A percentile compares a stretch with the other conserved stretches of the same genome.
phyloP scores from a whole-genome alignment of 2,113 vertebrate genomes.

The Melanocharis versteri region DNA sequence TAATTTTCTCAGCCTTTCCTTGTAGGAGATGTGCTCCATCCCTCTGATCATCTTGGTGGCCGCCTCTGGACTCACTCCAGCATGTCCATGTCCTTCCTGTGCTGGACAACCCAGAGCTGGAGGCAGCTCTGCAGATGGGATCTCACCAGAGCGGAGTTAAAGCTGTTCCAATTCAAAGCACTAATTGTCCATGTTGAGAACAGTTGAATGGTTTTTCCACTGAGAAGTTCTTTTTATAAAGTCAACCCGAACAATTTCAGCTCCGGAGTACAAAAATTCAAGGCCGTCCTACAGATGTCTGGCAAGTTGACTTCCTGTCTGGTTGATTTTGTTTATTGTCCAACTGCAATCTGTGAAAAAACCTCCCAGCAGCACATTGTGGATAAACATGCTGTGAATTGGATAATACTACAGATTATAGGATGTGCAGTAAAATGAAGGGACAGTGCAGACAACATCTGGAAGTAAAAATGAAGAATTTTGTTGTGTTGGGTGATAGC shows the following conservation, averaged over 20 bases:
- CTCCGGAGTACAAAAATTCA: neutral
- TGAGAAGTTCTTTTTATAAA: neutral
- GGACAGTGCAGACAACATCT: neutral
- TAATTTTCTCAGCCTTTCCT: neutral
- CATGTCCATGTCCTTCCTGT: neutral
- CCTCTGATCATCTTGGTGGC: neutral
- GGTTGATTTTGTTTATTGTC: neutral
- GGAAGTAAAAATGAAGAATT: neutral
- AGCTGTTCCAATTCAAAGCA: neutral
- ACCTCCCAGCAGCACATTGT: neutral
- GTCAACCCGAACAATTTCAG: neutral
- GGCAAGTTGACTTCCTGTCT: neutral
- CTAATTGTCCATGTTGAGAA: neutral
- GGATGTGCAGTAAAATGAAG: neutral
- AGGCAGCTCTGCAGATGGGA: neutral
- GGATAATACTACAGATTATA: neutral
- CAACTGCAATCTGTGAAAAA: neutral
- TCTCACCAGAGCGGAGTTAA: neutral
- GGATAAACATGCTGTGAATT: neutral
- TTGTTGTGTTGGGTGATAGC: neutral
- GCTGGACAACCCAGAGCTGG: neutral
- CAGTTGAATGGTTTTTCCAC: neutral
- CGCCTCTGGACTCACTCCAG: neutral
- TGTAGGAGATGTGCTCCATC: neutral
- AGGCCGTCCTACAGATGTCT: neutral